Evolutionary conservation across 1,140 invertebrate genomes (phyloP).

Genomic region (Nautilus pompilius): DNA sequence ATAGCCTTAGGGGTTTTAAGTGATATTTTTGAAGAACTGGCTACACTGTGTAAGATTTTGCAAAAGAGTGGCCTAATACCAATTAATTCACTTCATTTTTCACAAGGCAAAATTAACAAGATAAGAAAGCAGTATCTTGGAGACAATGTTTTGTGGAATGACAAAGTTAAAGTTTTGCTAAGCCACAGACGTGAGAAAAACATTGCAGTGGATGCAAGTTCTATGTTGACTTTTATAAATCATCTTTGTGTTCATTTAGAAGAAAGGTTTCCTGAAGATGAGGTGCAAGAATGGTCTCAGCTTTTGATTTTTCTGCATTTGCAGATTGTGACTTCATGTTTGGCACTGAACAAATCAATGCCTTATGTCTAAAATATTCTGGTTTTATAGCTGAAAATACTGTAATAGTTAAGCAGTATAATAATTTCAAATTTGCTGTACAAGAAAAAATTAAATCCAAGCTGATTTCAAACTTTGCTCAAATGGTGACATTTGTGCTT

Average conservation of each 20-base stretch:
- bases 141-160: neutral
- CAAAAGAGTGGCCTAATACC: neutral
- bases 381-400: neutral
- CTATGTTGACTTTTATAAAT: neutral
- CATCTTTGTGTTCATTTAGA: neutral
- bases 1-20: neutral
- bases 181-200: neutral
- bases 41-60: neutral
- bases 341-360: too few relatives aligned
- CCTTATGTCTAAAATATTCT: neutral
- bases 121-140: neutral
- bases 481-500: neutral
- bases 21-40: neutral
- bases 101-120: neutral
- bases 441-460: neutral
- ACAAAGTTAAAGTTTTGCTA: neutral
- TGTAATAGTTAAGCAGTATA: neutral
- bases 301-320: neutral
- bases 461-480: neutral
- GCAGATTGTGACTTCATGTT: neutral
- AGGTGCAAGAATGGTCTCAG: neutral
- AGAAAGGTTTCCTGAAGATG: neutral
- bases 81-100: neutral
- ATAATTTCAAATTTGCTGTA: neutral
- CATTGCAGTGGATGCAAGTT: neutral